Conservation (phyloP, 2,888 invertebrate species). For the Chrysina gloriosa region DNA sequence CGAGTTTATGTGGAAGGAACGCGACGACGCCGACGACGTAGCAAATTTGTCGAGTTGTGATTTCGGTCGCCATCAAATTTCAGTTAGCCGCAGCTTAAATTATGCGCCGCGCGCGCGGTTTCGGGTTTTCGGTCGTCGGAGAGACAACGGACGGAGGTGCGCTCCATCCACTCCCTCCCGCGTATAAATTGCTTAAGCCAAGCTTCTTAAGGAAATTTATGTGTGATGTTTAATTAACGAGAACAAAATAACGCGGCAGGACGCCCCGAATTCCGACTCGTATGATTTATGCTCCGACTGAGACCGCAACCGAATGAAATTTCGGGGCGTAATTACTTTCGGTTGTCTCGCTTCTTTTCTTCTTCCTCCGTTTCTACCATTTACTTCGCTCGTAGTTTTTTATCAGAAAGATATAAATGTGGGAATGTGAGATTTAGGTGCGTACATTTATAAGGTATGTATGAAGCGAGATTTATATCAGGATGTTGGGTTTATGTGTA, state of each 20-base stretch:
- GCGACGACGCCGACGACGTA: no score
- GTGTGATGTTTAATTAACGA: slow-evolving; percentile 40
- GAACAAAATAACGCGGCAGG: slow-evolving; percentile 35
- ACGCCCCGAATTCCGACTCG: neutral
- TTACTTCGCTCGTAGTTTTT: no score
- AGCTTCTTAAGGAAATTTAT: slow-evolving; percentile 43
- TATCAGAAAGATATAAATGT: no score
- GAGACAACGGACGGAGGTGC: neutral
- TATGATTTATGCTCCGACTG: slow-evolving; percentile 27
- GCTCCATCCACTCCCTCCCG: slow-evolving; percentile 24
- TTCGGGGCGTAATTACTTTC: slow-evolving; percentile 4
- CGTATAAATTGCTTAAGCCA: slow-evolving; percentile 36
- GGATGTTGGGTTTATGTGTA: no score
- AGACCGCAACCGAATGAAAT: neutral
- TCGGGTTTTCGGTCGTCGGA: slow-evolving; percentile 7
- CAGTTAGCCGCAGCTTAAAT: slow-evolving; percentile 29
- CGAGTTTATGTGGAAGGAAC: no score
- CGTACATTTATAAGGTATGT: no score
- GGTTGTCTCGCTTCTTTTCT: no score
- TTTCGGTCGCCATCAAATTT: slow-evolving; percentile 30
- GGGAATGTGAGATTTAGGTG: no score
- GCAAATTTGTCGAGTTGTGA: slow-evolving; percentile 11
- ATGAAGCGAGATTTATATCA: no score
- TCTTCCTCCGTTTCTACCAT: no score
- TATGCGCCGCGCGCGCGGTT: slow-evolving; percentile 16